Base-by-base conservation (phyloP, 2,888 invertebrate species). In the Bembecia ichneumoniformis region DNA sequence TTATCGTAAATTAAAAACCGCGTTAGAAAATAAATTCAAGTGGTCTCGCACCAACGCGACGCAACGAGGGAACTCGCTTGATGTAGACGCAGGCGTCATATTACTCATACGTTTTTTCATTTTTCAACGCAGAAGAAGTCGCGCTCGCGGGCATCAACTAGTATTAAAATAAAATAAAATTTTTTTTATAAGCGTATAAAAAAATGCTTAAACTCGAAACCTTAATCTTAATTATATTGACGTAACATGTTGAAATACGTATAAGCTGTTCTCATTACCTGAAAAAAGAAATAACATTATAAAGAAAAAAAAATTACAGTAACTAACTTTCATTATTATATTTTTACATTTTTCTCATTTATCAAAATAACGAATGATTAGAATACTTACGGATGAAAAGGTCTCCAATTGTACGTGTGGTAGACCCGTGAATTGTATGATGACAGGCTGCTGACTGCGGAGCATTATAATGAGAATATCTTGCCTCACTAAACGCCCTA, bases 161-260 rank as follows among this genome's bases (percentile, higher is more conserved):
- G n/a, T 20, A 20, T 5, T 20, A 20, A 20, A 20, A 17, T 20
- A 20, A 2, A 0, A 28, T 28, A 7, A 1, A 28, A 28, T 28
- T 28, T 28, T 28, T 28, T 28, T 28, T 28, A 28, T 28, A 28
- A 28, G 7, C 7, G 20, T n/a, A 40, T 4, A 40, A 40, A 40
- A 1, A 13, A 40, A 13, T 13, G 40, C 40, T 40, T 13, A 10
- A 11, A 36, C 9, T 13, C 40, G 13, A 9, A 36, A 1, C 11
- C 5, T 40, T 13, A 40, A 40, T 13, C 11, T 55, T 63, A 53
- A 48, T 59, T 67, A 53, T 77, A 76, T 50, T 79, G 79, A 2
- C 76, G 64, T 46, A 82, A 52, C 70, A 82, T 74, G 46, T 79
- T 82, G 54, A 80, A 80, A 53, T 81, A 81, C 0, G 80, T 68